Evolutionary conservation across 2,113 vertebrate genomes (phyloP).

Genomic region (Saccopteryx leptura): DNA sequence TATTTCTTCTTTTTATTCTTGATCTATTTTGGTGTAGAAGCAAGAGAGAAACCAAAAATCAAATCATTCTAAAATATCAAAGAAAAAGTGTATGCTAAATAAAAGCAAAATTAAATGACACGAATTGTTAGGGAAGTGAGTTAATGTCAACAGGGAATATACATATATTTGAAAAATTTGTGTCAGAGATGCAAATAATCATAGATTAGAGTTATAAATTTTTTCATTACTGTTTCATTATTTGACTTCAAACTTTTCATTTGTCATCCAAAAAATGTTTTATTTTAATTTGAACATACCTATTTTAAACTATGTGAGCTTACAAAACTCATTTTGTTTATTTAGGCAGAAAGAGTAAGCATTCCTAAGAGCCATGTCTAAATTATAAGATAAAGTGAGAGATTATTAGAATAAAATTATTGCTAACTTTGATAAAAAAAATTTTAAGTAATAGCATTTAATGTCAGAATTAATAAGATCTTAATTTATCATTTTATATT

Average conservation of each 20-base stretch:
- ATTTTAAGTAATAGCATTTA: not conserved
- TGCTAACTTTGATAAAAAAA: not conserved
- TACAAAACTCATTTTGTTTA: not conserved
- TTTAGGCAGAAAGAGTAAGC: not conserved
- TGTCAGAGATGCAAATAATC: constrained; percentile 31
- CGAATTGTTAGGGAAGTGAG: not conserved
- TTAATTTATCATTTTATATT: constrained; percentile 30
- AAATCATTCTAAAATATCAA: not conserved
- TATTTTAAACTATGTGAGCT: not conserved
- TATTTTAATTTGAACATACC: not conserved
- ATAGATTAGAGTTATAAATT: not conserved
- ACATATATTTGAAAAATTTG: not conserved
- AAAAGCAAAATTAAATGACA: constrained; percentile 12
- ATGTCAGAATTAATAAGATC: constrained; percentile 24
- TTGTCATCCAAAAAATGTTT: not conserved
- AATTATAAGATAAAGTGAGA: not conserved
- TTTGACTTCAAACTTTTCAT: constrained; percentile 13
- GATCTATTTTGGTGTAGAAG: not conserved
- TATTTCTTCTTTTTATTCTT: not conserved
- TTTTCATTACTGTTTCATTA: not conserved
- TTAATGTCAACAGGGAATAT: not conserved
- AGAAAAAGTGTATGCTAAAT: not conserved
- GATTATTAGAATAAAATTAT: constrained; percentile 38
- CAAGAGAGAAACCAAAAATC: not conserved
- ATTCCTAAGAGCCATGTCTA: not conserved